Evolutionary conservation across 2,113 vertebrate genomes (phyloP), one percentile per base, ranked within the genome.

Genomic region (Hyperoodon ampullatus): DNA sequence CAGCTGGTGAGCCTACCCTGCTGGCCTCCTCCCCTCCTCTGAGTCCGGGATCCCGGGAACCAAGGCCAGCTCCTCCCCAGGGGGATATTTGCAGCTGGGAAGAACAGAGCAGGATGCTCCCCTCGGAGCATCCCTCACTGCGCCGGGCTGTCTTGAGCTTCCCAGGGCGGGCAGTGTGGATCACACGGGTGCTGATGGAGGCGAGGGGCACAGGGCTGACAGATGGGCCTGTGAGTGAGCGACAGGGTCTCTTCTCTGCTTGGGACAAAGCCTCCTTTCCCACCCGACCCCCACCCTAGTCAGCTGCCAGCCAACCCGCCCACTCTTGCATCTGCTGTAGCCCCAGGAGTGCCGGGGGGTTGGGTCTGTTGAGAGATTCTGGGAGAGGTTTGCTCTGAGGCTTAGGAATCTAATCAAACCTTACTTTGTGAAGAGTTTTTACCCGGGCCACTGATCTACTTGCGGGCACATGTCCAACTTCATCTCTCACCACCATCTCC

Each of bases 291-390:
- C 21, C 28, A 33, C 39, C 81, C n/a, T 58, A 9, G 15, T 28
- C 55, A 47, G 44, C 74, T 63, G 74, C 39, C 71, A 39, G 30
- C 61, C 33, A 30, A 42, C 61, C 60, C 1, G 2, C 39, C 33
- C 3, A 0, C 33, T 63, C 63, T 42, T 30, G 21, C 19, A 30
- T 18, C 58, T 83, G 61, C 39, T 50, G 58, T 15, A 11, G 10
- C 13, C 28, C 28, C 0, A 16, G 5, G 44, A 68, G 28, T 2
- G 2, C 24, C 24, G 1, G 0, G 14, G n/a, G 6, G 21, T 47
- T 33, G 42, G n/a, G n/a, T 47, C 65, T 90, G 5, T 9, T 19
- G 82, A 61, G 24, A 78, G 65, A 50, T 42, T 65, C 60, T 47
- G 60, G 65, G 23, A 42, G 6, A 30, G 24, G 53, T 58, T 93